A percentile compares a stretch with the other conserved stretches of the same genome.
These are phyloP conservation scores for Ctena decussata DNA, from an alignment of 2,888 invertebrate species.

Conservation along the genomic window DNA sequence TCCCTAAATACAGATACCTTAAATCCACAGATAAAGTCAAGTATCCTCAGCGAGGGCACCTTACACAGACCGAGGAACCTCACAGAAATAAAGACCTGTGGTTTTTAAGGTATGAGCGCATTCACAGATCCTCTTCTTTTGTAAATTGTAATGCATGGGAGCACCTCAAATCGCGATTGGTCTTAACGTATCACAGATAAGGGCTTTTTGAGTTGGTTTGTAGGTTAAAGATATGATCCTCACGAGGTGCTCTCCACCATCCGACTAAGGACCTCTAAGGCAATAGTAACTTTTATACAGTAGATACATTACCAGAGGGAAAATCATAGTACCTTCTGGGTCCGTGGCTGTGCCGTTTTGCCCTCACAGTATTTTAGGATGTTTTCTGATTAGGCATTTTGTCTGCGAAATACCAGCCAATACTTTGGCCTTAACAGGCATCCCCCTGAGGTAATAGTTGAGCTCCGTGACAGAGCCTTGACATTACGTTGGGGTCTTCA, in stretches of 20 bases:
- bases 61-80: background rate
- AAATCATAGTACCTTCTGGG: background rate
- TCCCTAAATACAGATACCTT: too few relatives aligned
- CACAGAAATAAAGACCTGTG: background rate
- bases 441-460: background rate
- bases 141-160: background rate
- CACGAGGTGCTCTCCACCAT: background rate
- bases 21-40: background rate
- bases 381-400: background rate
- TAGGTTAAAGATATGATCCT: too few relatives aligned
- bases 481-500: background rate
- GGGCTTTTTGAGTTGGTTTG: too few relatives aligned
- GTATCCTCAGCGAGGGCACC: background rate
- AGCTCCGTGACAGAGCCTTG: background rate
- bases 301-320: background rate
- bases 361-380: background rate
- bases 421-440: background rate
- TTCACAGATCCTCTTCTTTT: background rate
- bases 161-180: background rate
- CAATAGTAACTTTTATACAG: background rate
- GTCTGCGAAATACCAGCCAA: background rate
- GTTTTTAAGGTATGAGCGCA: too few relatives aligned
- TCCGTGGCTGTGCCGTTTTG: background rate
- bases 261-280: background rate
- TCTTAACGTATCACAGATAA: background rate